These are phyloP conservation scores for Phenacoccus solenopsis DNA, from an alignment of 1,140 invertebrate genomes.

Conservation along the genomic window DNA sequence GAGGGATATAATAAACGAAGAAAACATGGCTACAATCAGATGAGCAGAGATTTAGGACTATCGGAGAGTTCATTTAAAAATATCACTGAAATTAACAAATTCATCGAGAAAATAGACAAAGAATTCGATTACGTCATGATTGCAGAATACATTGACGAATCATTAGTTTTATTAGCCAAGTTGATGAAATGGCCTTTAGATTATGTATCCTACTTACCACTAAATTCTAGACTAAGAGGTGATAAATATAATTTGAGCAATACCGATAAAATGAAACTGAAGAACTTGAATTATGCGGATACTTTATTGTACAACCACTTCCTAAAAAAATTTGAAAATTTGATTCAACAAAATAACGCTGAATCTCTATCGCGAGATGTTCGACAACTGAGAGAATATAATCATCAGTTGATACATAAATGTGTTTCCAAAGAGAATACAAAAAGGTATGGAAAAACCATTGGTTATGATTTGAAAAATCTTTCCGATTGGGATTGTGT, in stretches of 20 bases:
- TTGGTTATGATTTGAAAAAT: slow-evolving; percentile 23
- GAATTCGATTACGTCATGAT: slow-evolving; percentile 41
- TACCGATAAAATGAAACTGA: slow-evolving; percentile 22
- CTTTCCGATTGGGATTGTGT: slow-evolving; percentile 21
- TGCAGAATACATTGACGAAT: slow-evolving; percentile 41
- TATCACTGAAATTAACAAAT: slow-evolving; percentile 20
- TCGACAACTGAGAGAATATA: slow-evolving; percentile 24
- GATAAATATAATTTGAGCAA: slow-evolving; percentile 20
- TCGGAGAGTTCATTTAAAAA: slow-evolving; percentile 26
- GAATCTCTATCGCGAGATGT: slow-evolving; percentile 29
- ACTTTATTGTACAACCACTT: slow-evolving; percentile 32
- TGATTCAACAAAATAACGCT: slow-evolving; percentile 29
- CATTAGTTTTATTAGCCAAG: slow-evolving; percentile 37
- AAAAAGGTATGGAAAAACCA: slow-evolving; percentile 25
- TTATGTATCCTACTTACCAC: slow-evolving; percentile 34
- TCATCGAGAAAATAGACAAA: slow-evolving; percentile 32
- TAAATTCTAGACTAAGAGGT: slow-evolving; percentile 30
- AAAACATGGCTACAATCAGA: slow-evolving; percentile 33
- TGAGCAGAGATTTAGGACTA: slow-evolving; percentile 35
- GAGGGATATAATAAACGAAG: neutral
- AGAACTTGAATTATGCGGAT: slow-evolving; percentile 30
- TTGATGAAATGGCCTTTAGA: slow-evolving; percentile 38
- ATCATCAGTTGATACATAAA: slow-evolving; percentile 21
- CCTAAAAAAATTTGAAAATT: slow-evolving; percentile 28
- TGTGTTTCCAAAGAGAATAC: slow-evolving; percentile 25